Evolutionary conservation across 2,888 invertebrate species (phyloP), one percentile per base, ranked within the genome.

Genomic region (Caradrina clavipalpis): DNA sequence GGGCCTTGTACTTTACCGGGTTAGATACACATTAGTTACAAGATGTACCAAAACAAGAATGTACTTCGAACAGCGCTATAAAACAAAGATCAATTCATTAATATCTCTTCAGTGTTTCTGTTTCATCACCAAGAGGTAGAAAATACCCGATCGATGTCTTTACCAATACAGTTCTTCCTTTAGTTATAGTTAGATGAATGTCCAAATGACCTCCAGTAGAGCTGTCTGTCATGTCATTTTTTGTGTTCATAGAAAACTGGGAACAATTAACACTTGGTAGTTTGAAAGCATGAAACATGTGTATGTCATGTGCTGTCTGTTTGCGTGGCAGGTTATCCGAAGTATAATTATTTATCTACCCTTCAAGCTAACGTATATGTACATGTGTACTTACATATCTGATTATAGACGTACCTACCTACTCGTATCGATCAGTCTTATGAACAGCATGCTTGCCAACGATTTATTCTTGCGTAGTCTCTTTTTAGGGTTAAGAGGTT

Each of bases 271-370:
- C 53, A 70, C 51, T 47, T 61, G 47, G 45, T 57, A 49, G 64
- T 54, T 63, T n/a, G 51, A 73, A 75, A 75, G 60, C 49, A 70
- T 67, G 47, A 50, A 69, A 78, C 85, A 81, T 73, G 65, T 84
- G 84, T 69, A 56, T 75, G 35, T 64, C 80, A 80, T 72, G 45
- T 80, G 78, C 58, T 61, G 50, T 26, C 35, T 55, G 51, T 59
- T 50, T 53, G 47, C 42, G 22, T 63, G 57, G 45, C 51, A 55
- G 65, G 55, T 73, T 76, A 55, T 47, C 19, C 61, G 15, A 66
- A 68, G 47, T 61, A 56, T 80, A 72, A 73, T 76, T 76, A 74
- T 50, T 58, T 76, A 45, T 76, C 47, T 22, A 35, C 59, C 51
- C 59, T 74, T 51, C 21, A 73, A 21, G 35, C 45, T 8, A 22